These are phyloP conservation scores for Phataginus tricuspis DNA, from an alignment of 2,797 vertebrate genomes.

Conservation along the genomic window DNA sequence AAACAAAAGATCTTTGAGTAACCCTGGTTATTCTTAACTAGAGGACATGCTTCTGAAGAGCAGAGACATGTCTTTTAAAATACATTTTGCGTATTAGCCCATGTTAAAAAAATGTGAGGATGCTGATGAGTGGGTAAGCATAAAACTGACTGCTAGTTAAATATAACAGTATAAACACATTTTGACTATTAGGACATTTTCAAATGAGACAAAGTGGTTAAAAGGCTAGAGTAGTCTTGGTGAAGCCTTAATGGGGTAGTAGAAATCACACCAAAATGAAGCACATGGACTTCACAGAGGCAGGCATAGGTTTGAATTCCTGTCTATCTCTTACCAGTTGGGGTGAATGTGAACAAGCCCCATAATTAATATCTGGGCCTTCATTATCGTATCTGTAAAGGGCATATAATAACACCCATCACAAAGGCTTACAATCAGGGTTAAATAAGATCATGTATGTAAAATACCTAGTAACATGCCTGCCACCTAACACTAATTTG, in stretches of 20 bases:
- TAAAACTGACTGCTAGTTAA: conserved; percentile 1
- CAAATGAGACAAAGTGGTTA: conserved; percentile 10
- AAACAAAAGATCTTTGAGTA: not conserved
- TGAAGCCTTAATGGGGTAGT: not conserved
- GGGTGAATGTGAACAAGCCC: not conserved
- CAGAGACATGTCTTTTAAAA: not conserved
- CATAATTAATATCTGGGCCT: not conserved
- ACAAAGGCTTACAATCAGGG: not conserved
- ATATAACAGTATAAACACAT: conserved; percentile 15
- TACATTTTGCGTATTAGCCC: not conserved
- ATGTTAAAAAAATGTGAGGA: not conserved
- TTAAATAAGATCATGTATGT: conserved; percentile 33
- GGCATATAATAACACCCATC: not conserved
- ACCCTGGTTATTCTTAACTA: conserved; percentile 2
- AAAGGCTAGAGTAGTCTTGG: conserved; percentile 6
- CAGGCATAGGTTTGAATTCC: not conserved
- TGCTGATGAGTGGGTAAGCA: not conserved
- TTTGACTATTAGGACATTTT: conserved; percentile 6
- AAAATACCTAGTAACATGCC: not conserved
- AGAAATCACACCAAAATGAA: conserved; percentile 19
- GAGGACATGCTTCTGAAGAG: not conserved
- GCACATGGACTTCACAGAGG: not conserved
- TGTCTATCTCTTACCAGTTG: not conserved
- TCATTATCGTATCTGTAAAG: conserved; percentile 25
- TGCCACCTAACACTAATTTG: conserved; percentile 14